Percentiles rank a stretch among this genome's conserved stretches.
Conservation (phyloP, 2,113 vertebrate species). For the Malurus melanocephalus region DNA sequence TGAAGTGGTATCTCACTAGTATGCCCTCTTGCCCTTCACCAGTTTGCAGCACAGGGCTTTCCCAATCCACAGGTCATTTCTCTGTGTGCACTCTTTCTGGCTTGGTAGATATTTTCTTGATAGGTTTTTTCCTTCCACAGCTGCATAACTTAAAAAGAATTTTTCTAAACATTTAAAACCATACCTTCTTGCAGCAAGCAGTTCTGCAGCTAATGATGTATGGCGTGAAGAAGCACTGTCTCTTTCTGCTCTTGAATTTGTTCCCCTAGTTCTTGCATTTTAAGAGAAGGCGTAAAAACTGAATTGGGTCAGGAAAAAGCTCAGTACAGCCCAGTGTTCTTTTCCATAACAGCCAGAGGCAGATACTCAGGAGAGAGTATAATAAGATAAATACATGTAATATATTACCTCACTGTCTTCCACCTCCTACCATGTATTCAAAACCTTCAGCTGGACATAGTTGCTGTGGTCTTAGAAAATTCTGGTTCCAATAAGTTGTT, state of each 20-base stretch:
- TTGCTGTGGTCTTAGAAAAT: background rate
- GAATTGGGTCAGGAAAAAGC: background rate
- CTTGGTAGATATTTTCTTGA: background rate
- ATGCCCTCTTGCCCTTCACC: background rate
- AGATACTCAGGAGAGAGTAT: background rate
- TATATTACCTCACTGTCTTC: background rate
- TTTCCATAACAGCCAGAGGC: background rate
- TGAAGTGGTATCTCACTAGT: background rate
- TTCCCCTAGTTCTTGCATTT: background rate
- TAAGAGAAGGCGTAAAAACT: background rate
- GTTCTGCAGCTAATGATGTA: background rate
- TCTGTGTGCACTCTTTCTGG: background rate
- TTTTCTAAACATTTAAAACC: background rate
- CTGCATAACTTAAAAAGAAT: background rate
- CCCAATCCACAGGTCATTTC: background rate
- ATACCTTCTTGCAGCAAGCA: background rate
- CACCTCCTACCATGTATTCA: background rate
- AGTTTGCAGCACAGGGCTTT: background rate
- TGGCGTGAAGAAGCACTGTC: background rate
- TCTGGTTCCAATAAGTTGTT: background rate
- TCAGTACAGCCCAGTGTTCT: background rate
- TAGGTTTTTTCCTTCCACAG: background rate
- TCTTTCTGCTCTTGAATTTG: background rate
- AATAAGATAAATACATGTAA: background rate
- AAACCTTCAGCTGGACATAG: background rate